Percentiles rank a stretch among this genome's conserved stretches.
phyloP scores from a whole-genome alignment of 2,113 vertebrate genomes.

The Xerus inauris region DNA sequence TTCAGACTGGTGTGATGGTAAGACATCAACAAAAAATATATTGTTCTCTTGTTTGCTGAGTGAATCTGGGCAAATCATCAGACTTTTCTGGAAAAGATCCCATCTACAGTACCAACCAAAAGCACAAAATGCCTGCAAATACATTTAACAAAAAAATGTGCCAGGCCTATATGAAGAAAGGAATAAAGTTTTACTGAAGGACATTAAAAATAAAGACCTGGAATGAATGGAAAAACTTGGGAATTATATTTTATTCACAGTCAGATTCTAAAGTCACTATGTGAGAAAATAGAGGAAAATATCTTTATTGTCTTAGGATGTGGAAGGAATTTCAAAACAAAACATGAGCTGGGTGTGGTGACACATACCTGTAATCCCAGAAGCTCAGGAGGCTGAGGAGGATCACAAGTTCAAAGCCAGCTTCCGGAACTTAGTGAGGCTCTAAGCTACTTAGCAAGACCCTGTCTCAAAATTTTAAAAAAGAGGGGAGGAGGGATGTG shows the following conservation, averaged over 20 bases:
- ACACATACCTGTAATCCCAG: too few species aligned
- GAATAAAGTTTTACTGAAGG: not conserved
- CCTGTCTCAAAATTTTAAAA: too few species aligned
- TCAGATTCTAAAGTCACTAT: not conserved
- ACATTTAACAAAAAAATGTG: not conserved
- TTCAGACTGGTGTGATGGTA: not conserved
- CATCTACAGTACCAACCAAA: not conserved
- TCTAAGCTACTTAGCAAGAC: too few species aligned
- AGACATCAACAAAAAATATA: not conserved
- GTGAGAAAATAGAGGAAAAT: not conserved
- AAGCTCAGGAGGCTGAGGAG: too few species aligned
- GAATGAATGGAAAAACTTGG: not conserved
- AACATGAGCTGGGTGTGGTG: too few species aligned
- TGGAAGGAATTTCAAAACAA: not conserved
- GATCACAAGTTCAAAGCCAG: too few species aligned
- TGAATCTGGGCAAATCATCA: not conserved
- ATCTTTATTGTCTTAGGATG: not conserved
- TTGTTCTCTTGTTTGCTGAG: not conserved
- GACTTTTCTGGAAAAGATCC: not conserved
- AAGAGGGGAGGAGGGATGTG: too few species aligned
- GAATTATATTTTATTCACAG: not conserved
- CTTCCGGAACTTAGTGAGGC: too few species aligned
- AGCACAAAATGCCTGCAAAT: not conserved
- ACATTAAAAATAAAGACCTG: conserved; percentile 2
- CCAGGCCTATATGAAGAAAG: not conserved